Percentiles rank a stretch among this genome's conserved stretches.
Conservation (phyloP, 2,888 invertebrate species). For the Melieria picta region DNA sequence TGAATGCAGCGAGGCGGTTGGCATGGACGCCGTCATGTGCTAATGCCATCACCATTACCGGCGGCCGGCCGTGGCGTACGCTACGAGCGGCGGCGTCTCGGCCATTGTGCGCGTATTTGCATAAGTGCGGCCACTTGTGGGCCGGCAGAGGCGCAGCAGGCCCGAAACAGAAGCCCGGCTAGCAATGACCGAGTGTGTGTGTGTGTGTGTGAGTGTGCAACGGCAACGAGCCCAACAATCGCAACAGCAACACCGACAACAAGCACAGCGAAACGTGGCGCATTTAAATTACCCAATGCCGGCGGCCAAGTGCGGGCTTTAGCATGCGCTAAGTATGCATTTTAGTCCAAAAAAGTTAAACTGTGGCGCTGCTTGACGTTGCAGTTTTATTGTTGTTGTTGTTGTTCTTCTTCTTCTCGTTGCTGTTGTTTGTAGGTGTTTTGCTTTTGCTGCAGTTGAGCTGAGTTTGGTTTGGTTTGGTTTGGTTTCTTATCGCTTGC, state of each 20-base stretch:
- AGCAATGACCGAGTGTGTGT: too few relatives aligned
- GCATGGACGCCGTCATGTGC: neutral
- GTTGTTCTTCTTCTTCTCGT: too few relatives aligned
- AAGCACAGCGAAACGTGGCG: constrained; percentile 49
- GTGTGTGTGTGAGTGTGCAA: too few relatives aligned
- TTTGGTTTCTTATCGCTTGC: constrained; percentile 23
- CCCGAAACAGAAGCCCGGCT: neutral
- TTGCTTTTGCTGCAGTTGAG: too few relatives aligned
- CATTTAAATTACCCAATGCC: constrained; percentile 55
- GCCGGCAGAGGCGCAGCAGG: neutral
- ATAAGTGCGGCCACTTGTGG: constrained; percentile 2
- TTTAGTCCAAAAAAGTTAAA: constrained; percentile 43
- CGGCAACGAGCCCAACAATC: constrained; percentile 12
- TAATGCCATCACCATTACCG: constrained; percentile 21
- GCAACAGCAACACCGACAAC: neutral
- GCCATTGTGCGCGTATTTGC: neutral
- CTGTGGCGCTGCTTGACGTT: constrained; percentile 15
- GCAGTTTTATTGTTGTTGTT: neutral
- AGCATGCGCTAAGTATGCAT: constrained; percentile 49
- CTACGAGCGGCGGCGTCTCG: too few relatives aligned
- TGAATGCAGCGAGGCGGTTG: neutral
- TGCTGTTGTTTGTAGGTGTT: too few relatives aligned
- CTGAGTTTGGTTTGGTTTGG: neutral
- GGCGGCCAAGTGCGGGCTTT: constrained; percentile 43
- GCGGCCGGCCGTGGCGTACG: constrained; percentile 1